Evolutionary conservation across 2,113 vertebrate species (phyloP).

Genomic region (Microcebus tavaratra): DNA sequence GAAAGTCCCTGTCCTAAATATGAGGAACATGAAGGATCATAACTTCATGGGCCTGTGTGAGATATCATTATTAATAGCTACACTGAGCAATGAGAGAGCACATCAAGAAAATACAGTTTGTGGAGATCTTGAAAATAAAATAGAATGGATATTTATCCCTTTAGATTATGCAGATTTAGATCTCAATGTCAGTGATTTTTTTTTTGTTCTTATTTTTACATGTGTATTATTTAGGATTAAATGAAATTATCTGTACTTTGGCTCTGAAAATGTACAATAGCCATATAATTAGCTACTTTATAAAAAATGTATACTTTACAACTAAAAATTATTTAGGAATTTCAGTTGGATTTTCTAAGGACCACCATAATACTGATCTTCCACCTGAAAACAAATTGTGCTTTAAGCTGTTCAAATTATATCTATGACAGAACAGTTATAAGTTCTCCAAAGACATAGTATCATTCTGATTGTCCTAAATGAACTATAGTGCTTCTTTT

Average conservation of each 20-base stretch:
- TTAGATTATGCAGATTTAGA: not conserved
- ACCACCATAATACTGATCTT: not conserved
- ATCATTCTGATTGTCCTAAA: constrained; percentile 50
- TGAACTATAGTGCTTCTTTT: constrained; percentile 54
- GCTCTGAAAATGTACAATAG: not conserved
- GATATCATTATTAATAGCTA: not conserved
- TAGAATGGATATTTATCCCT: not conserved
- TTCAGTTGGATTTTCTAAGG: constrained; percentile 19
- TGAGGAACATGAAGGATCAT: not conserved
- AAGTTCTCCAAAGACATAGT: constrained; percentile 51
- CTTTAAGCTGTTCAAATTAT: constrained; percentile 56
- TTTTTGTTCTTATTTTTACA: not conserved
- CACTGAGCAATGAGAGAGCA: not conserved
- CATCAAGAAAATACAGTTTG: not conserved
- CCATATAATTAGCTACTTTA: too few species aligned
- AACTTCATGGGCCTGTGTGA: not conserved
- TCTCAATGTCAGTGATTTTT: not conserved
- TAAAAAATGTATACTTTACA: not conserved
- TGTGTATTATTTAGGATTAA: not conserved
- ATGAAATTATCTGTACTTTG: not conserved
- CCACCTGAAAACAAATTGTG: constrained; percentile 47
- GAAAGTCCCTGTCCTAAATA: not conserved
- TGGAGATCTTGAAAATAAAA: not conserved
- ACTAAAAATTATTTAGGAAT: not conserved
- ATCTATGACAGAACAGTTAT: constrained; percentile 38